Base-by-base conservation (phyloP, 1,140 invertebrate genomes). In the Trigoniulus corallinus region DNA sequence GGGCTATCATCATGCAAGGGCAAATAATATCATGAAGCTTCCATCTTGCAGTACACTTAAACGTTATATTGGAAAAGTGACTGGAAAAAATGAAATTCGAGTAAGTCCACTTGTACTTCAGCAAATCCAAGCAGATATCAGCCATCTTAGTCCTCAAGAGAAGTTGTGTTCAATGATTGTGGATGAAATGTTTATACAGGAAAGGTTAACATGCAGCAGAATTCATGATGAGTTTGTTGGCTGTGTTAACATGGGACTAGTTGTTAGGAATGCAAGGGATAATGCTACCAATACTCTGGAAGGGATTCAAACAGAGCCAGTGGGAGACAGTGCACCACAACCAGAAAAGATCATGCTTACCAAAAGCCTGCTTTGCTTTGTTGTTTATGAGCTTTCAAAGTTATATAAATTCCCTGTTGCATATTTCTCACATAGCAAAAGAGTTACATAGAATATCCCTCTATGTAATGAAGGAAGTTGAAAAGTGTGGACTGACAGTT, bases 371-470 rank as follows among this genome's bases (percentile, higher is more conserved):
- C 46, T 47, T 4, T 47, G 46, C 20, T 47, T 47, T 47, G 25
- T 47, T 13, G 4, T 47, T 10, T 10, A 10, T 34, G 46, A 24
- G 15, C 46, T 47, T 7, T 13, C 46, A 13, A 27, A 13, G 7
- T 10, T 4, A 10, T 50, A 50, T 20, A 41, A 34, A 27, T 43
- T 53, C 15, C 52, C 52, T 24, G 52, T 53, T 1, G 52, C 48
- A 20, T 52, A 51, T 24, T 53, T 50, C 37, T 43, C 27, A 50
- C n/a, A 21, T 15, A 18, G 52, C 22, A 53, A 7, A 27, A 1
- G 24, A 50, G 3, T 25, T 50, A 3, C 21, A 29, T 37, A n/a
- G 15, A 12, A 7, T 53, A 12, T 3, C 25, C 1, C 13, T 37
- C 1, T n/a, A 51, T 21, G 48, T 53, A 3, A 10, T 50, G 4